Evolutionary conservation across 2,113 vertebrate genomes (phyloP).

Genomic region (Sceloporus tristichus): DNA sequence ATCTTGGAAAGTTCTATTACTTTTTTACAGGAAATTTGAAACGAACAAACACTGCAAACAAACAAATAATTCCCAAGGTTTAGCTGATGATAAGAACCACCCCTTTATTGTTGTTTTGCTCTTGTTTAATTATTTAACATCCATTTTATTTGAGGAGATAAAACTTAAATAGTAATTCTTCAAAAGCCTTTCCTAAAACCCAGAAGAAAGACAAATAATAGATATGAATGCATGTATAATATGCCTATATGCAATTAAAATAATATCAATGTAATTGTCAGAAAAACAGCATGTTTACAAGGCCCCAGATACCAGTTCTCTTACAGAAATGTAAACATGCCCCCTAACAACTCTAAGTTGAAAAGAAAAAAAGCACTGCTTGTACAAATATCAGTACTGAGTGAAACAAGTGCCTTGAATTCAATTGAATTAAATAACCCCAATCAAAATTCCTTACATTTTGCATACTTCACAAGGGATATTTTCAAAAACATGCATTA

Average conservation of each 20-base stretch:
- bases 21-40: background rate
- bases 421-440: background rate
- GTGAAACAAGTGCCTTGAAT: too few species aligned
- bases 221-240: constrained; percentile 1
- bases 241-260: background rate
- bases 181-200: rapidly evolving
- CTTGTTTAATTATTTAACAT: background rate
- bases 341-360: background rate
- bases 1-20: constrained; percentile 18
- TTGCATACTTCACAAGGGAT: background rate
- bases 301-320: too few species aligned
- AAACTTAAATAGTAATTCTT: background rate
- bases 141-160: constrained; percentile 1
- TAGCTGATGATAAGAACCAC: background rate
- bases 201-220: constrained; percentile 1
- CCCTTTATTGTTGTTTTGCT: background rate
- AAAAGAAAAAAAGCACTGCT: rapidly evolving
- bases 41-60: background rate
- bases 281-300: background rate
- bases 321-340: background rate
- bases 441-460: background rate
- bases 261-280: background rate
- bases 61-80: background rate
- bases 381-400: background rate
- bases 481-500: background rate